Evolutionary conservation across 2,888 invertebrate genomes (phyloP), one percentile per base, ranked within the genome.

Genomic region (Oxyscelio sp.): DNA sequence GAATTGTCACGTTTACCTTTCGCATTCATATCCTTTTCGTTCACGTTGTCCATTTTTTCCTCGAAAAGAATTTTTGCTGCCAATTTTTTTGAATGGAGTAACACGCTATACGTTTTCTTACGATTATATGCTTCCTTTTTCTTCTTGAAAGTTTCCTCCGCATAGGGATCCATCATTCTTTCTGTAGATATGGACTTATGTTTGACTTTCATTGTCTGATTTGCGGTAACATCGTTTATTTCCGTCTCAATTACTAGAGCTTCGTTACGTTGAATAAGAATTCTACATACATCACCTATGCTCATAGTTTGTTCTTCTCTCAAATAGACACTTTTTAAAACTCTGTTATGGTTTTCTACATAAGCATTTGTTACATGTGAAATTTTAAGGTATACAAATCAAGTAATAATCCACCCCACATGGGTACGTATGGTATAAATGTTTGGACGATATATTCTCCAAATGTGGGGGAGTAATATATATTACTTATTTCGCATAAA

Each of bases 381-480:
- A 48, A 85, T 80, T 0, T 63, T 21, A 5, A 15, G 8, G 34
- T 80, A 66, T 0, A 86, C 22, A 83, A 63, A 38, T 85, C 48
- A 9, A 86, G 17, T 19, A 74, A 56, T 5, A 86, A 6, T 0
- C 66, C 40, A 6, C 70, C 71, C 79, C 85, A 87, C 6, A 85
- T 27, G 5, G 56, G 31, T 4, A 56, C 31, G 19, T 83, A 85
- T 0, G 83, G 65, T 83, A 86, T 85, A 13, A 63, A 86, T 38
- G 19, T 73, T 0, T 22, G 24, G 2, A 82, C n/a, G 3, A 86
- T 4, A 68, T 85, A 59, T 0, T 80, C 71, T 1, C 61, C 38
- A 22, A 86, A 84, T 54, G 70, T 24, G 8, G 86, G 84, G 1
- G 75, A 78, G 27, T 80, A 78, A 43, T 24, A 81, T 9, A 66